Evolutionary conservation across 2,888 invertebrate genomes (phyloP).

Genomic region (Serripes groenlandicus): DNA sequence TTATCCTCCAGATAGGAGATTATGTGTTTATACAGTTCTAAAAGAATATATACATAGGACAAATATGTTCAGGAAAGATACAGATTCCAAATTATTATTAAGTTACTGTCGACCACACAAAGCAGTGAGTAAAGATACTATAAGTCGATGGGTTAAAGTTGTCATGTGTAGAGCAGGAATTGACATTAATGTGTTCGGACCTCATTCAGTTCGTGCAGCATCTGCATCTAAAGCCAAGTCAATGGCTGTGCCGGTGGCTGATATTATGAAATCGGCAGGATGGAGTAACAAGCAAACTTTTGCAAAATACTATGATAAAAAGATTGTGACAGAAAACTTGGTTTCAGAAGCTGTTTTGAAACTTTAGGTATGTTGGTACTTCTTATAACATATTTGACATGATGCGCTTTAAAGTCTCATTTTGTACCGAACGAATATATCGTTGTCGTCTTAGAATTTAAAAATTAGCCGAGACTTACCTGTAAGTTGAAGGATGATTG

Average conservation of each 20-base stretch:
- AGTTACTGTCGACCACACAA: slow-evolving; percentile 35
- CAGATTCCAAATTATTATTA: slow-evolving; percentile 14
- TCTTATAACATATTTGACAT: no score
- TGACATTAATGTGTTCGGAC: slow-evolving; percentile 16
- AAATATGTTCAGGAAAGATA: not conserved
- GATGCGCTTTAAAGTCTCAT: no score
- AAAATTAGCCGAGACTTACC: no score
- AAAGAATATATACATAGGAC: slow-evolving; percentile 33
- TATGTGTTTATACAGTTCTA: slow-evolving; percentile 22
- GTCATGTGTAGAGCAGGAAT: slow-evolving; percentile 34
- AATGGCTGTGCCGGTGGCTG: slow-evolving; percentile 10
- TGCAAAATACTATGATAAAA: slow-evolving; percentile 31
- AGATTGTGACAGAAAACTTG: no score
- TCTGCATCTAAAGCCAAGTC: slow-evolving; percentile 22
- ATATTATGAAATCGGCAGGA: slow-evolving; percentile 43
- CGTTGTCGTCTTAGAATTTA: no score
- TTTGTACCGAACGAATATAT: no score
- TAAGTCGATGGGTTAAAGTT: slow-evolving; percentile 35
- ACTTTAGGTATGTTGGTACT: no score
- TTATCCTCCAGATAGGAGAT: slow-evolving; percentile 24
- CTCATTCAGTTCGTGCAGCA: slow-evolving; percentile 42
- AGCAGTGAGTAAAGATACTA: slow-evolving; percentile 26
- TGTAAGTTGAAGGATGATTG: no score
- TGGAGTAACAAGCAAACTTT: slow-evolving; percentile 35
- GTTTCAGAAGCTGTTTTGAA: no score